A percentile compares a stretch with the other conserved stretches of the same genome.
Evolutionary conservation across 1,140 invertebrate genomes (phyloP).

Genomic region (Drosophila parvula): DNA sequence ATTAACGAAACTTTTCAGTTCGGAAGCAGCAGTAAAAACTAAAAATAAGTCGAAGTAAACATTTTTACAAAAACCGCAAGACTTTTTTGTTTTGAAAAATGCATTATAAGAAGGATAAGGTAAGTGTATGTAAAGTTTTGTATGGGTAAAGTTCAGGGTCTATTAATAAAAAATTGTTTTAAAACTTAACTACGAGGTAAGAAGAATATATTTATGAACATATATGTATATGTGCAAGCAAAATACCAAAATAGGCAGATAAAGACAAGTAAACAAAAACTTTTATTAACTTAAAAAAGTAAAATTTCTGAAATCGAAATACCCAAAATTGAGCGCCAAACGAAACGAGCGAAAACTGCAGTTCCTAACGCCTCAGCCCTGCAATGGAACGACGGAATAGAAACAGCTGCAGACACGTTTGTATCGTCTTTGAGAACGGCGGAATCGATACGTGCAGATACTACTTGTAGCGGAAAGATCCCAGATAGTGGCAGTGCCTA

Average conservation of each 20-base stretch:
- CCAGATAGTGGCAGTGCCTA: slow-evolving; percentile 5
- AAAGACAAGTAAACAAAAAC: neutral
- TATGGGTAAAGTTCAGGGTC: too few relatives aligned
- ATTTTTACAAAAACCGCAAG: neutral
- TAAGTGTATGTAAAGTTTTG: too few relatives aligned
- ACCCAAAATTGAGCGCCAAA: slow-evolving; percentile 11
- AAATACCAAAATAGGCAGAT: too few relatives aligned
- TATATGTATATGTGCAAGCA: too few relatives aligned
- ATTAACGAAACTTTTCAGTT: slow-evolving; percentile 26
- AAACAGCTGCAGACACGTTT: slow-evolving; percentile 12
- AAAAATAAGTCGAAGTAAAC: slow-evolving; percentile 56
- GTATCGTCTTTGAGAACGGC: slow-evolving; percentile 9
- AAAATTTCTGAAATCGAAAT: neutral
- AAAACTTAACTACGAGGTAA: too few relatives aligned
- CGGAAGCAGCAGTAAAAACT: slow-evolving; percentile 24
- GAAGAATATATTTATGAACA: too few relatives aligned
- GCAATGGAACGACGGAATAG: neutral
- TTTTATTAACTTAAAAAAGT: neutral
- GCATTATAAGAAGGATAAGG: neutral
- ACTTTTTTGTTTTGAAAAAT: neutral
- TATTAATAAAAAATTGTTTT: too few relatives aligned
- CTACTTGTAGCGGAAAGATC: slow-evolving; percentile 20
- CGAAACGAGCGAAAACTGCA: slow-evolving; percentile 1
- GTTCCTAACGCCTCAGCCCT: slow-evolving; percentile 31
- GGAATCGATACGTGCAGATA: slow-evolving; percentile 25